Evolutionary conservation across 2,797 vertebrate genomes (phyloP).

Genomic region (Spheniscus humboldti): DNA sequence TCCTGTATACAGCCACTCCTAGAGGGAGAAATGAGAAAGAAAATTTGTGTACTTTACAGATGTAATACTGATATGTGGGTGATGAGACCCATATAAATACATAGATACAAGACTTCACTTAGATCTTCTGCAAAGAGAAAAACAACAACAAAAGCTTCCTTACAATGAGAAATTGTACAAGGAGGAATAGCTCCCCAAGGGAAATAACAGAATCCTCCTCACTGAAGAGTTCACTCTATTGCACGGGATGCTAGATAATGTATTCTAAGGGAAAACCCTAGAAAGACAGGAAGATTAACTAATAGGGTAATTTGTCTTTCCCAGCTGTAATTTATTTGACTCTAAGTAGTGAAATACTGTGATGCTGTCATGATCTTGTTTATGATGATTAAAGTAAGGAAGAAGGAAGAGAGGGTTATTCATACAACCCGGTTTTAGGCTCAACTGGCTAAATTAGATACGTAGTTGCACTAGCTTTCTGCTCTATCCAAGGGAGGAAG

Average conservation of each 20-base stretch:
- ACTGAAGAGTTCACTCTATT: conserved; percentile 10
- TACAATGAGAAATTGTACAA: conserved; percentile 25
- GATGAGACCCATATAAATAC: conserved; percentile 19
- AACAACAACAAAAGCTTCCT: conserved; percentile 28
- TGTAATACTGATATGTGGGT: neutral
- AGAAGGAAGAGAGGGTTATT: conserved; percentile 18
- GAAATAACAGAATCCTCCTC: conserved; percentile 44
- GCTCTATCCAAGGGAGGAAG: neutral
- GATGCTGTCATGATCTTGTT: conserved; percentile 57
- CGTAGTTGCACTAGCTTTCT: neutral
- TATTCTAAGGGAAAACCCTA: conserved; percentile 44
- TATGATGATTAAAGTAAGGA: conserved; percentile 59
- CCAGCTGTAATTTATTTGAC: conserved; percentile 54
- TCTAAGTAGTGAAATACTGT: conserved; percentile 55
- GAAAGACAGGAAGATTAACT: conserved; percentile 60
- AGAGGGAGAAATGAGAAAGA: neutral
- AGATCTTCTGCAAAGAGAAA: conserved; percentile 17
- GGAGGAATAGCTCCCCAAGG: conserved; percentile 27
- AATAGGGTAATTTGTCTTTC: conserved; percentile 57
- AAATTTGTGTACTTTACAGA: neutral
- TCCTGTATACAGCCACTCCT: neutral
- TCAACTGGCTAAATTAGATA: neutral
- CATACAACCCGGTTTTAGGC: neutral
- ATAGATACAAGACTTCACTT: neutral
- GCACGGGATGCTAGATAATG: conserved; percentile 22